phyloP scores from a whole-genome alignment of 1,140 invertebrate genomes.

The Eubasilissa regina region DNA sequence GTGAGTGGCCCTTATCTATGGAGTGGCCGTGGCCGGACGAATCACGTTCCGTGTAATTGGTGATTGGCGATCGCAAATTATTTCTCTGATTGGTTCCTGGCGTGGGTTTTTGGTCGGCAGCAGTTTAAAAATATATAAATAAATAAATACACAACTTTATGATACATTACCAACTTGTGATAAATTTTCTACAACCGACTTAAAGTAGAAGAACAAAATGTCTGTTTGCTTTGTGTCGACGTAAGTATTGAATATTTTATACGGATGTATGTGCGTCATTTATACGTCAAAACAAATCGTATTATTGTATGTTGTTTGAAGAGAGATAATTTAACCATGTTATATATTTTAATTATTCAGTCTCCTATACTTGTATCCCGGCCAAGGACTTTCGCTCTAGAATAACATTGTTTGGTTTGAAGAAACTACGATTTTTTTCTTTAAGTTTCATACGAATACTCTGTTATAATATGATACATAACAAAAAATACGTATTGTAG shows the following conservation, averaged over 20 bases:
- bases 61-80: slow-evolving; percentile 72
- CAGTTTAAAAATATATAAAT: slow-evolving; percentile 53
- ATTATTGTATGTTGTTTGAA: background rate
- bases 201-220: slow-evolving; percentile 65
- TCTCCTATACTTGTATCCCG: background rate
- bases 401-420: background rate
- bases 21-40: slow-evolving; percentile 72
- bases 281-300: background rate
- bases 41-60: slow-evolving; percentile 73
- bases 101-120: slow-evolving; percentile 65
- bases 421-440: too few species aligned
- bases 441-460: too few species aligned
- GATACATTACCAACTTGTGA: background rate
- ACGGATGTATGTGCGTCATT: background rate
- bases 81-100: slow-evolving; percentile 70
- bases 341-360: background rate
- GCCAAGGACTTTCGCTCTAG: background rate
- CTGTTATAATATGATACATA: too few species aligned
- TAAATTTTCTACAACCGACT: slow-evolving; percentile 46
- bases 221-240: slow-evolving; percentile 70
- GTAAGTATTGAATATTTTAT: slow-evolving; percentile 64
- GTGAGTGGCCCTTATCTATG: slow-evolving; percentile 73
- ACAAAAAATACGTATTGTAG: too few species aligned
- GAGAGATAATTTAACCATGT: slow-evolving; percentile 60
- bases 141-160: slow-evolving; percentile 48